phyloP scores from a whole-genome alignment of 2,888 invertebrate genomes.

The Cybosia mesomella region DNA sequence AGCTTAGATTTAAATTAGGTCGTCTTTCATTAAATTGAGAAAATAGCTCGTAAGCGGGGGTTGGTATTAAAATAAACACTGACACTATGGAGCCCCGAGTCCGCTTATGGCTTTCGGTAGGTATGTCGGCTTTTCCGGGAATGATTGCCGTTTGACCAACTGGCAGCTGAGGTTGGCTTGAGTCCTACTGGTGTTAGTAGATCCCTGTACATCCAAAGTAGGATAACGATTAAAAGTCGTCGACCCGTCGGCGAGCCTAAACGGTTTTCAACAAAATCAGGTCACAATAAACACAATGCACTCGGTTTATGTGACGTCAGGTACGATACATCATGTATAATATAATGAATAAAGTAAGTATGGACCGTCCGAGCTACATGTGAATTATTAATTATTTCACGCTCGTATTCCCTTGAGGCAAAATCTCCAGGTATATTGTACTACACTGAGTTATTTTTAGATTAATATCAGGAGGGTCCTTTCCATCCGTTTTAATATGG shows the following conservation, averaged over 20 bases:
- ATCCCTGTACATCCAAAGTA: no score
- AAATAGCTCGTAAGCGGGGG: no score
- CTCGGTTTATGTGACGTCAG: conserved; percentile 55
- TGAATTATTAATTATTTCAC: conserved; percentile 50
- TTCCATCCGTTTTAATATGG: neutral
- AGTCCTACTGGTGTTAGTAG: no score
- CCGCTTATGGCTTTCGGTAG: no score
- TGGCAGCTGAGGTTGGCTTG: no score
- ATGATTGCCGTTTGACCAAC: no score
- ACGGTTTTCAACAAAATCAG: conserved; percentile 54
- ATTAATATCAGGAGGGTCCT: neutral
- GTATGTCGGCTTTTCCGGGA: no score
- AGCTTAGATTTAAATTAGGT: no score
- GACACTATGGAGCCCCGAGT: no score
- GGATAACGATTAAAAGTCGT: no score
- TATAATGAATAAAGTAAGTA: conserved; percentile 17
- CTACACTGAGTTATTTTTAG: conserved; percentile 8
- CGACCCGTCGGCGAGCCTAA: conserved; percentile 39
- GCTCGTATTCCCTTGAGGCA: conserved; percentile 31
- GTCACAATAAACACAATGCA: conserved; percentile 66
- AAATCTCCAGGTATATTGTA: conserved; percentile 9
- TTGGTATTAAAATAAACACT: no score
- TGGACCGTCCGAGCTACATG: conserved; percentile 43
- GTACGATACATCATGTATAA: conserved; percentile 61
- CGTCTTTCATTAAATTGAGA: no score